Percentiles rank a stretch among this genome's conserved stretches.
These are phyloP conservation scores for Cephus runcator DNA, from an alignment of 2,888 invertebrate species.

Conservation along the genomic window DNA sequence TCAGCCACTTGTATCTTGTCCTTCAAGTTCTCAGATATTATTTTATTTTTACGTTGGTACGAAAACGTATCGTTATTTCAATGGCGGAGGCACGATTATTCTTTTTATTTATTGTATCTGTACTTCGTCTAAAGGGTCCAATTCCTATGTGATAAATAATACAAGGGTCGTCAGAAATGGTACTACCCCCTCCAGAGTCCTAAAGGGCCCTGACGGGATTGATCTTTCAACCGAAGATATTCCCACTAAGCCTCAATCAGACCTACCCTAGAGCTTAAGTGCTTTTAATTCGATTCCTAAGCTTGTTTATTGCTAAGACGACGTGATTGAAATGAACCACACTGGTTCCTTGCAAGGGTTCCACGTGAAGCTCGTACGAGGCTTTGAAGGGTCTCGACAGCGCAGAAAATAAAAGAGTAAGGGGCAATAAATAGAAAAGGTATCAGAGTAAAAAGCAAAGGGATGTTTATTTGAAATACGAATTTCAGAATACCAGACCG, in stretches of 20 bases:
- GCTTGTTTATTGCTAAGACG: conserved; percentile 6
- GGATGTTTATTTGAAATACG: not conserved
- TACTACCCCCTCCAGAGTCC: not conserved
- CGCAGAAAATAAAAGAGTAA: not conserved
- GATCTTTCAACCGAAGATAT: conserved; percentile 34
- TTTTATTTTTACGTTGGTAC: not conserved
- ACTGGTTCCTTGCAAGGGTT: not conserved
- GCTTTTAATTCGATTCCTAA: conserved; percentile 31
- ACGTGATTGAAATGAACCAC: conserved; percentile 2
- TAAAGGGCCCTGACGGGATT: conserved; percentile 27
- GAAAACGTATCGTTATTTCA: not conserved
- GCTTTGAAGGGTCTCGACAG: not conserved
- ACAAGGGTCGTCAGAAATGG: not conserved
- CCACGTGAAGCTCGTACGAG: not conserved
- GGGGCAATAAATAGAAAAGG: not conserved
- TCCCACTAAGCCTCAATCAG: conserved; percentile 33
- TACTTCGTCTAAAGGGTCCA: not conserved
- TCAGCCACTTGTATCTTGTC: not conserved
- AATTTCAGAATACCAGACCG: not conserved
- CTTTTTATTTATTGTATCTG: not conserved
- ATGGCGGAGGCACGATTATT: not conserved
- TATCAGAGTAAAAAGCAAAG: not conserved
- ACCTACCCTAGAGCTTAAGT: conserved; percentile 15
- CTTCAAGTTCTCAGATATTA: not conserved
- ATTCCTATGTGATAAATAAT: not conserved